A percentile compares a stretch with the other conserved stretches of the same genome.
phyloP scores from a whole-genome alignment of 1,140 invertebrate genomes.

The Hycleus cichorii region DNA sequence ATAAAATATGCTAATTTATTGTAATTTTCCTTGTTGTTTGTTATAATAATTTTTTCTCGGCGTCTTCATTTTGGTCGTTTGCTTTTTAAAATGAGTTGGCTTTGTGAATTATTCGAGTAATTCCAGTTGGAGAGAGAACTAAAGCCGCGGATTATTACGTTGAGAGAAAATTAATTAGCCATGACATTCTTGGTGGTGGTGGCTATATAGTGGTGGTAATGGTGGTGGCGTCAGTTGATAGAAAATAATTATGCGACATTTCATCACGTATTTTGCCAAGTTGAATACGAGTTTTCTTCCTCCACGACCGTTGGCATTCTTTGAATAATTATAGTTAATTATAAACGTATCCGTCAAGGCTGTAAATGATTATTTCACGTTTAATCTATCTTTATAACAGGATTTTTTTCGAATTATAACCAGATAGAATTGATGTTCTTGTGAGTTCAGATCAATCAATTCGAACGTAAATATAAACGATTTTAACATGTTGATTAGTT shows the following conservation, averaged over 20 bases:
- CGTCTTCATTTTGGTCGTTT: no score
- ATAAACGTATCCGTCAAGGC: background rate
- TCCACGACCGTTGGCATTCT: constrained; percentile 9
- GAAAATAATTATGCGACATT: constrained; percentile 15
- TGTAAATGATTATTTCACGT: background rate
- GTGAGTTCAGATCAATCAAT: background rate
- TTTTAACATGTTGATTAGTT: constrained; percentile 13
- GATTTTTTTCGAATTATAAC: no score
- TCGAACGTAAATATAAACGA: constrained; percentile 3
- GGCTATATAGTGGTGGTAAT: no score
- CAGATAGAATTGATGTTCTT: no score
- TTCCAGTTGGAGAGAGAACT: constrained; percentile 1
- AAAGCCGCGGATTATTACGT: constrained; percentile 6
- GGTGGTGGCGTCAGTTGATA: no score
- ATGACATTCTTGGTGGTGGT: constrained; percentile 3
- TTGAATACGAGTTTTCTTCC: constrained; percentile 13
- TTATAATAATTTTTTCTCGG: no score
- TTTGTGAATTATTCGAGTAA: constrained; percentile 6
- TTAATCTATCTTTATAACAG: background rate
- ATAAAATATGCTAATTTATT: constrained; percentile 1
- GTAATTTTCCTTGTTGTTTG: background rate
- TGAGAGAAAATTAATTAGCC: constrained; percentile 14
- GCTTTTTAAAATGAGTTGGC: no score
- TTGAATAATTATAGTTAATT: constrained; percentile 13
- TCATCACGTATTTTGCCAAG: constrained; percentile 7